phyloP scores from a whole-genome alignment of 2,888 invertebrate genomes.

The Cryptophagus acutangulus region DNA sequence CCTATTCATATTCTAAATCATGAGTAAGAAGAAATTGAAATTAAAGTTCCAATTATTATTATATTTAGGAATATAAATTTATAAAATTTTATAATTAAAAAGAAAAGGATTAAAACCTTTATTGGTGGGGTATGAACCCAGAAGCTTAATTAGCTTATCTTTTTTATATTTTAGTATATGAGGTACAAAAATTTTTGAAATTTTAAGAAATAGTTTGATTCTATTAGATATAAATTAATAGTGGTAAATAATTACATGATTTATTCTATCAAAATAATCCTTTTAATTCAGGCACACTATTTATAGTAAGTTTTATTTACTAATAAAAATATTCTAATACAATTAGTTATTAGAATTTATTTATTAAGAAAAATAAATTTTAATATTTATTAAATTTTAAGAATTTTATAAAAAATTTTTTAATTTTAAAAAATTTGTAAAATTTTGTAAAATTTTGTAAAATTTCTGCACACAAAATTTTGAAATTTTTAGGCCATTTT shows the following conservation, averaged over 20 bases:
- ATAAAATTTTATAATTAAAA: constrained; percentile 54
- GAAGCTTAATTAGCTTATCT: constrained; percentile 54
- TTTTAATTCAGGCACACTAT: constrained; percentile 54
- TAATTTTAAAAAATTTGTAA: too few species aligned
- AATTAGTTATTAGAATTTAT: constrained; percentile 30
- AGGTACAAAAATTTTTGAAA: constrained; percentile 60
- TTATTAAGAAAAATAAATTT: constrained; percentile 28
- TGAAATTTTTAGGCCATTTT: too few species aligned
- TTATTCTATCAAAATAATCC: constrained; percentile 61
- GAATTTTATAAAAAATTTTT: too few species aligned
- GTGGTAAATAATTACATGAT: constrained; percentile 47
- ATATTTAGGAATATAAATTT: constrained; percentile 50
- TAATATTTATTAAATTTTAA: too few species aligned
- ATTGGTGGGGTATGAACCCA: constrained; percentile 51
- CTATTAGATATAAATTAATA: constrained; percentile 57
- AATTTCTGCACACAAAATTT: too few species aligned
- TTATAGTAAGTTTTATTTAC: constrained; percentile 12
- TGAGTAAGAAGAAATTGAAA: constrained; percentile 50
- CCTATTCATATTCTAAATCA: constrained; percentile 55
- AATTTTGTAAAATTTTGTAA: too few species aligned
- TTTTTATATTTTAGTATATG: constrained; percentile 58
- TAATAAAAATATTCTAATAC: constrained; percentile 21
- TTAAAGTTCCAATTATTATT: constrained; percentile 49
- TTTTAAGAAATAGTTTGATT: constrained; percentile 58
- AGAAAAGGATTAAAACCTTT: constrained; percentile 50